Base-by-base conservation (phyloP, 1,140 invertebrate species). In the Psix sp. region DNA sequence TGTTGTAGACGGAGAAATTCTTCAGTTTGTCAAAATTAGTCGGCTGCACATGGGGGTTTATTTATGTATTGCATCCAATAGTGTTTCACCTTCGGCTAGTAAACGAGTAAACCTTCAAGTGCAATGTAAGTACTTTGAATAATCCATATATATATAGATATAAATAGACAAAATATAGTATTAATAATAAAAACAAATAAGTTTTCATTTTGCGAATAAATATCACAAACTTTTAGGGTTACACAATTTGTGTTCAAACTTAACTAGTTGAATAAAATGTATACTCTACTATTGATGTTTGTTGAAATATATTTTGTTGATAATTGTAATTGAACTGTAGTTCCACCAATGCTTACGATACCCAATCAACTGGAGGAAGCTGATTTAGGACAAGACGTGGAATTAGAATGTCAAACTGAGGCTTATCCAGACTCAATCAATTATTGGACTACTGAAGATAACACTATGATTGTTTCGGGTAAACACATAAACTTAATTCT, bases 31-130 rank as follows among this genome's bases (percentile, higher is more conserved):
- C 10, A 95, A 95, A 90, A 94, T 96, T 57, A 95, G 94, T 65
- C 90, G 95, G 36, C 89, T 96, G 13, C 95, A 97, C 79, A 97
- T 97, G 95, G 95, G 94, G 1, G 91, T 93, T 10, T 96, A 96
- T 85, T 87, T 96, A 31, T 96, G 94, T 80, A 94, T 96, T 42
- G 95, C 94, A 9, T 93, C 92, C 26, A 95, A 95, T 79, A 93
- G 94, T 33, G 94, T 96, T 1, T 94, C 94, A 24, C 94, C 95
- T n/a, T 93, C 93, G 10, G 94, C 95, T 72, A 95, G 93, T 84
- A 95, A 94, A 78, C 89, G 94, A 43, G 91, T 96, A 13, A 89
- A 91, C 54, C 88, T 96, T 24, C 92, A 93, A 86, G 94, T 96
- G 15, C 94, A 96, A 88, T 96, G 95, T 96, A 89, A 95, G 94